Conservation (phyloP, 2,888 invertebrate species). For the Scaptomyza parva region DNA sequence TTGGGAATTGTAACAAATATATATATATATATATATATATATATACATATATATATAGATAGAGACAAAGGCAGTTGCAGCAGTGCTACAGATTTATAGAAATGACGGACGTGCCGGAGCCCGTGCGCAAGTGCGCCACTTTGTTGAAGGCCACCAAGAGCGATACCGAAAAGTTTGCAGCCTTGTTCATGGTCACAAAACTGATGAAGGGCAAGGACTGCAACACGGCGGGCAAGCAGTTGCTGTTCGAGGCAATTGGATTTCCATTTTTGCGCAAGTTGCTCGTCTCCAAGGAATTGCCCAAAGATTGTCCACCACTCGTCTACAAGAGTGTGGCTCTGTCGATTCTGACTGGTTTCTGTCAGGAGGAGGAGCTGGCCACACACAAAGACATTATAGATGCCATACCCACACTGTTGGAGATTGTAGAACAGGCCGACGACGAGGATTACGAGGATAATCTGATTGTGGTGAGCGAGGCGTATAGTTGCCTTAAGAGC, state of each 20-base stretch:
- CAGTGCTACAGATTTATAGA: slow-evolving; percentile 17
- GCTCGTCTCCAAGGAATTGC: slow-evolving; percentile 90
- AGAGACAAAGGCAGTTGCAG: slow-evolving; percentile 31
- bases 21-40: slow-evolving; percentile 12
- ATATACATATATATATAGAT: slow-evolving; percentile 17
- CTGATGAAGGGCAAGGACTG: slow-evolving; percentile 94
- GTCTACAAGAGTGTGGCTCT: slow-evolving; percentile 96
- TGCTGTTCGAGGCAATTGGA: slow-evolving; percentile 95
- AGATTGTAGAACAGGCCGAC: slow-evolving; percentile 93
- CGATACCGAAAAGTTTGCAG: slow-evolving; percentile 96
- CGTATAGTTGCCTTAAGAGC: slow-evolving; percentile 92
- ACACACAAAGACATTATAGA: slow-evolving; percentile 93
- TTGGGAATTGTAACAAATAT: not conserved
- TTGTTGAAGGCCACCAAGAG: slow-evolving; percentile 92
- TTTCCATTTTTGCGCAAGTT: slow-evolving; percentile 93
- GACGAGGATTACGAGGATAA: slow-evolving; percentile 94
- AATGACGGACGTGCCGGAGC: slow-evolving; percentile 88
- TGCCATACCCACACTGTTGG: slow-evolving; percentile 92
- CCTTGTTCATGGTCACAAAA: slow-evolving; percentile 96
- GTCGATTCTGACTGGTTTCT: slow-evolving; percentile 94
- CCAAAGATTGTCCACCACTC: slow-evolving; percentile 94
- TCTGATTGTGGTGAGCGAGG: slow-evolving; percentile 93
- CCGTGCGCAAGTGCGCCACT: slow-evolving; percentile 93
- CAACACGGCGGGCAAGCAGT: slow-evolving; percentile 90
- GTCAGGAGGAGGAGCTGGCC: slow-evolving; percentile 91